These are phyloP conservation scores for Oxystoma pomonae DNA, from an alignment of 2,888 invertebrate genomes.

Conservation along the genomic window DNA sequence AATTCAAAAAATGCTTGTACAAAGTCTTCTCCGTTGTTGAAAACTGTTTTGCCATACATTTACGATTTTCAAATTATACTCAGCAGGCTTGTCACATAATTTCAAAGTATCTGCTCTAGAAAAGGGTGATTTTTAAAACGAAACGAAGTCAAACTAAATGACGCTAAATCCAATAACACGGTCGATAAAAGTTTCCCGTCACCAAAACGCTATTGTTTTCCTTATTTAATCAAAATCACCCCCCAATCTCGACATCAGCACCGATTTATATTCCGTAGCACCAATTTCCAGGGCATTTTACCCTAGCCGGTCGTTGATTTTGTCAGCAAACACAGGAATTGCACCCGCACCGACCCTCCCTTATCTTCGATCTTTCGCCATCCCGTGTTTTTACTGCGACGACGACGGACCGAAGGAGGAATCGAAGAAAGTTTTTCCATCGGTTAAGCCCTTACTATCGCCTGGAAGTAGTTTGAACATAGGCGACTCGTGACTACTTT, in stretches of 20 bases:
- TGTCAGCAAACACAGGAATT: conserved; percentile 26
- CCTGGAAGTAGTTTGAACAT: neutral
- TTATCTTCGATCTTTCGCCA: conserved; percentile 24
- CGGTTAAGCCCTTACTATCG: neutral
- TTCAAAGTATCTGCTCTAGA: no score
- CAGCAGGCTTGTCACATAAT: no score
- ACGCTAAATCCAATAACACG: no score
- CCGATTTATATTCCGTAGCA: conserved; percentile 21
- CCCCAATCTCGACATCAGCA: conserved; percentile 18
- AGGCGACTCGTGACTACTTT: no score
- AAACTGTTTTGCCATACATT: no score
- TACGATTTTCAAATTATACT: no score
- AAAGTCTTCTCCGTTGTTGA: no score
- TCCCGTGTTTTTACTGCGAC: neutral
- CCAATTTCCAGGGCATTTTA: conserved; percentile 9
- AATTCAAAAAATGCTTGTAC: no score
- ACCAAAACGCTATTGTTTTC: neutral
- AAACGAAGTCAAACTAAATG: no score
- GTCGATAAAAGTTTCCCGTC: neutral
- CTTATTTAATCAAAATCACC: conserved; percentile 23
- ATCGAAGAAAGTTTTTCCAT: conserved; percentile 1
- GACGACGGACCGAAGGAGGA: neutral
- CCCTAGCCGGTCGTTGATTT: conserved; percentile 25
- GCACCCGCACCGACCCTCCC: conserved; percentile 22
- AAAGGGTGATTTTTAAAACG: no score